Evolutionary conservation across 2,888 invertebrate species (phyloP), one percentile per base, ranked within the genome.

Genomic region (Anodontia alba): DNA sequence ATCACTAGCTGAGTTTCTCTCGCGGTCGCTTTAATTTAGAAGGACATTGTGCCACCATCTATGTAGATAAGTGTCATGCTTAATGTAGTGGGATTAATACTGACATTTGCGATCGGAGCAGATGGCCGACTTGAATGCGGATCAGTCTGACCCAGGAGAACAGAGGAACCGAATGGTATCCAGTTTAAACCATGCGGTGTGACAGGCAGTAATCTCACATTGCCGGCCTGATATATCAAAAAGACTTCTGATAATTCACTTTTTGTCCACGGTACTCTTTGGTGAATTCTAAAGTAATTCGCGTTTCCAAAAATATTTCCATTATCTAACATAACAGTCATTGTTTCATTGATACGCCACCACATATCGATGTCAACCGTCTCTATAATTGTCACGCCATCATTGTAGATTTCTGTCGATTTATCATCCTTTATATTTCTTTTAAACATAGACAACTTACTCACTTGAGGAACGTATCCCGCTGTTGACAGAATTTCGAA

Each of bases 81-180:
- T 10, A 87, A 51, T 8, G 54, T 79, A 62, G 72, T 54, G 5
- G 88, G 84, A 69, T 88, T 77, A 20, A 91, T 79, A 42, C 85
- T 84, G 23, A 89, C 76, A 54, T 82, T 78, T 17, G 68, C 31
- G 33, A 91, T 86, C 23, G 87, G 78, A 12, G 91, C 88, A 15
- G 68, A 72, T 8, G 91, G 90, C 36, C 89, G 71, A 8, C 49
- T 43, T 8, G 67, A 57, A 0, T 8, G n/a, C 0, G 88, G 88
- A 68, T 89, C 79, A 1, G 85, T 81, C 43, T 88, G 83, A 12
- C 91, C 91, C 10, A 91, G 73, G 10, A 91, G 70, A 12, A 91
- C 78, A 0, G 91, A 90, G 12, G 91, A 89, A 23, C 91, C 91
- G 68, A 91, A 91, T 2, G 90, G 90, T 74, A 91, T 87, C 90